Evolutionary conservation across 2,888 invertebrate genomes (phyloP).

Genomic region (Cephonodes hylas): DNA sequence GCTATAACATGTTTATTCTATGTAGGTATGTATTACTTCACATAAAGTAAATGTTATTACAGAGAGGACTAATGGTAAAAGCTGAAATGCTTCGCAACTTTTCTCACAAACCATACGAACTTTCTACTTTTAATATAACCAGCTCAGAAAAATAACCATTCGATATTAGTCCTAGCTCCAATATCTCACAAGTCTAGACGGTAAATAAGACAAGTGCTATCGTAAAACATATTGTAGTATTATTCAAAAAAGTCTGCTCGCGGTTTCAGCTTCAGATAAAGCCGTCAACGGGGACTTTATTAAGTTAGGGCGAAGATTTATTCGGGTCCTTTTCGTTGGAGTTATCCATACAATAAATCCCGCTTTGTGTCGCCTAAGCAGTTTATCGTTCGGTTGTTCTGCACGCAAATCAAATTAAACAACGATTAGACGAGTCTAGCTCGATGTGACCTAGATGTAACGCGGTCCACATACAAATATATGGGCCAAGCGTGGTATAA

Average conservation of each 20-base stretch:
- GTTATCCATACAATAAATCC: slow-evolving; percentile 73
- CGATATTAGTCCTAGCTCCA: neutral
- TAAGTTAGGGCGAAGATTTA: slow-evolving; percentile 72
- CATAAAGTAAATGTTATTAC: no score
- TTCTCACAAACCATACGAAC: neutral
- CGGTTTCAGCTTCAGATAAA: slow-evolving; percentile 62
- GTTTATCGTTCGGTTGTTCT: slow-evolving; percentile 64
- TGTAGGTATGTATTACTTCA: no score
- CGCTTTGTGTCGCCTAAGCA: slow-evolving; percentile 64
- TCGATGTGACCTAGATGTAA: slow-evolving; percentile 50
- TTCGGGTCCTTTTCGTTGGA: slow-evolving; percentile 65
- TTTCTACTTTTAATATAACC: neutral
- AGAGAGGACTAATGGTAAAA: no score
- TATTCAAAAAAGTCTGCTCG: slow-evolving; percentile 54
- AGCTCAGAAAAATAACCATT: neutral
- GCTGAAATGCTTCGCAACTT: no score
- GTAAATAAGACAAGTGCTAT: neutral
- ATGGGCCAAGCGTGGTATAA: slow-evolving; percentile 29
- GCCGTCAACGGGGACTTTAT: slow-evolving; percentile 69
- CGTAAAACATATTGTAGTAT: slow-evolving; percentile 31
- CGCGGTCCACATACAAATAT: slow-evolving; percentile 28
- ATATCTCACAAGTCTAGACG: neutral
- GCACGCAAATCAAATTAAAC: slow-evolving; percentile 74
- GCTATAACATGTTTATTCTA: no score
- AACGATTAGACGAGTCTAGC: slow-evolving; percentile 53